Evolutionary conservation across 2,888 invertebrate genomes (phyloP), one percentile per base, ranked within the genome.

Genomic region (Asteroscopus sphinx): DNA sequence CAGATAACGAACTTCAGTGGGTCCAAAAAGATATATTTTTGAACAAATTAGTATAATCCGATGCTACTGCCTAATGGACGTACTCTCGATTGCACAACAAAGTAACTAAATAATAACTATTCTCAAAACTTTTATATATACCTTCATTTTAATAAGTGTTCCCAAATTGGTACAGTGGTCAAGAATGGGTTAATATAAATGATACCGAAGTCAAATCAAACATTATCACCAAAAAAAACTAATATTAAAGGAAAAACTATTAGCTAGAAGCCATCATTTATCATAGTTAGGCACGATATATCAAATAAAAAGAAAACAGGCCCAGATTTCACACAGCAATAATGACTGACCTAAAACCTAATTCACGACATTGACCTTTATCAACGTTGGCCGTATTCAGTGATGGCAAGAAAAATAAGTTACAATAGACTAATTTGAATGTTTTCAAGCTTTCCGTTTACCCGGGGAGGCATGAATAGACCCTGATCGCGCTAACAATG

Each of bases 401-500:
- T 79, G 77, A 71, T 73, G 74, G 82, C 78, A 85, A 86, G 84
- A 87, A 89, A 87, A 87, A 89, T 83, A 86, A 86, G 85, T 83
- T 87, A 91, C 88, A 91, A 88, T 89, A 82, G 86, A 85, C 86
- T 88, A 90, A 92, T 92, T 92, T 91, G 86, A 89, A 90, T 90
- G 88, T 90, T 90, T 88, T 84, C 85, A 82, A 82, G 85, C 82
- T 81, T 79, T 79, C 81, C 83, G 85, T 83, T 88, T 86, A 85
- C 80, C 83, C 81, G 82, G 77, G 81, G 75, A 78, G 78, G 83
- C 80, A 80, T 90, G 88, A 91, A 91, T 89, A 84, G 87, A 80
- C 79, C 77, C 82, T 81, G 87, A 87, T 85, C 82, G 85, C 58
- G 79, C 78, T 79, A 88, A 92, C 91, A 92, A 92, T 89, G 79